These are phyloP conservation scores for Galbula dea DNA, from an alignment of 2,113 vertebrate genomes.

Conservation along the genomic window DNA sequence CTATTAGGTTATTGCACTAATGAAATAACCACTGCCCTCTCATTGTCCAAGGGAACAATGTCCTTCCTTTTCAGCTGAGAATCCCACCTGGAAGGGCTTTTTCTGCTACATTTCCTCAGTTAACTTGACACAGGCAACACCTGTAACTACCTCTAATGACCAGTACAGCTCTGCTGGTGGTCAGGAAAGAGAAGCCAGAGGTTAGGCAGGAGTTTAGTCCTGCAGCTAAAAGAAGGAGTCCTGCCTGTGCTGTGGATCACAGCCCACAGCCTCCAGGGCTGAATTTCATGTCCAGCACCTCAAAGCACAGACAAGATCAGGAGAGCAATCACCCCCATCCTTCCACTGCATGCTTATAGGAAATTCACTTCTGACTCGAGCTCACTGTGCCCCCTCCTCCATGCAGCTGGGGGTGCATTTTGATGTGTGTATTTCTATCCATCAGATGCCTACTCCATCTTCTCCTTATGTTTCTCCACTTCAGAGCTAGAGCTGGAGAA, in stretches of 20 bases:
- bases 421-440: background rate
- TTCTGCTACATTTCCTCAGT: background rate
- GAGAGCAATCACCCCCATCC: background rate
- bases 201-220: background rate
- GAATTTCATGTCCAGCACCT: background rate
- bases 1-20: background rate
- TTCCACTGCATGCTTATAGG: background rate
- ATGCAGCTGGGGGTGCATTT: background rate
- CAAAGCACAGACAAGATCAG: background rate
- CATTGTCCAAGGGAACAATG: background rate
- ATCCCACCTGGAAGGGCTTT: background rate
- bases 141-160: background rate
- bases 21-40: background rate
- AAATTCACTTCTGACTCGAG: background rate
- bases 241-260: background rate
- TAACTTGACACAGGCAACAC: background rate
- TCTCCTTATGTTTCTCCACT: background rate
- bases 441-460: background rate
- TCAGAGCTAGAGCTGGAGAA: background rate
- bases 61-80: background rate
- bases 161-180: background rate
- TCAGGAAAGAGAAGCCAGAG: background rate
- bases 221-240: background rate
- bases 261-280: background rate
- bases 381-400: background rate